Base-by-base conservation (phyloP, 1,140 invertebrate genomes). In the Maniola jurtina region DNA sequence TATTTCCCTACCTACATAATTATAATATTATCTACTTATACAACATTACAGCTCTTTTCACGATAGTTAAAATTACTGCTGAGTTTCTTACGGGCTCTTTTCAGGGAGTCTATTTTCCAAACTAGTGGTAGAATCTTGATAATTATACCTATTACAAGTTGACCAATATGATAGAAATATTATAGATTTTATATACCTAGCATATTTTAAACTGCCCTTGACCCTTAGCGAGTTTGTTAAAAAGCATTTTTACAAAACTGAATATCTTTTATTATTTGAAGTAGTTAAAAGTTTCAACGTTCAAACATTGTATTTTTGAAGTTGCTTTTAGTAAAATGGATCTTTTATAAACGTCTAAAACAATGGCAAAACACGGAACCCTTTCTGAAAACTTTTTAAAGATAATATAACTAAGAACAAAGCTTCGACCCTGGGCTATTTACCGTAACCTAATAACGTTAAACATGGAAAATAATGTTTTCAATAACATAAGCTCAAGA, bases 241-340 rank as follows among this genome's bases (percentile, higher is more conserved):
- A 25, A 25, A 25, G 4, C 25, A 25, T 25, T 25, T 25, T 25
- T 2, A 6, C 13, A 14, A 13, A 48, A 48, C 6, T 48, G n/a
- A 16, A 52, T 25, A 52, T 52, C 48, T 52, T 52, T 52, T 52
- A 6, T 16, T 52, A 9, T 5, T 6, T 45, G 42, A 45, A 45
- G 42, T 45, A 16, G 11, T 25, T 16, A 50, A 7, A 50, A 25
- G 11, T 47, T 47, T 8, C 11, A 14, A 25, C 48, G 1, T 34
- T 34, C 0, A 11, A 55, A 34, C 52, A 55, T 34, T 55, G 16
- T 55, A n/a, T 55, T 55, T 34, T 50, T 50, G 48, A 25, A 15
- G 48, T 15, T 25, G 52, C 52, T 55, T 55, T 55, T 34, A 55
- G 52, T 55, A 11, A 55, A 55, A 55, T 55, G 52, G 16, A 55